Conservation (phyloP, 2,888 invertebrate species). For the Escarpia spicata region DNA sequence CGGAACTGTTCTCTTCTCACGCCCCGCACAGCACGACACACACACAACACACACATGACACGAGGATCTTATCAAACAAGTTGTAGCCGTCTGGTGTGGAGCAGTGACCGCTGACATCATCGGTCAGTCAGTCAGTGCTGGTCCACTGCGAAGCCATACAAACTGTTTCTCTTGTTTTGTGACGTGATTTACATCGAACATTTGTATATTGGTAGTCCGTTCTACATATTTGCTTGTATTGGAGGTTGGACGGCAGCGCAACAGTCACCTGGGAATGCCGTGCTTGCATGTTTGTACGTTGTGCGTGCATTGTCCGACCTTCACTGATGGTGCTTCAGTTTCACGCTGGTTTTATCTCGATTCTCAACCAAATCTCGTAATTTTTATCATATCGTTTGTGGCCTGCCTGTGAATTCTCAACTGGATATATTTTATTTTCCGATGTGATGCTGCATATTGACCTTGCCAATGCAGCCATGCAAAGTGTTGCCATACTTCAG, state of each 20-base stretch:
- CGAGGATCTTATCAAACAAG: not conserved
- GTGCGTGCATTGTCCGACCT: not conserved
- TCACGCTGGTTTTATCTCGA: not conserved
- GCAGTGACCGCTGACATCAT: not conserved
- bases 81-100: not conserved
- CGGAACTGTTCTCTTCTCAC: slow-evolving; percentile 16
- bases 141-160: not conserved
- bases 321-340: slow-evolving; percentile 16
- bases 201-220: slow-evolving; percentile 16
- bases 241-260: not conserved
- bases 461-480: not conserved
- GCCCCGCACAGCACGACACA: not conserved
- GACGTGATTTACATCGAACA: slow-evolving; percentile 11
- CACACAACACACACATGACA: not conserved
- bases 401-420: not conserved
- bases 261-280: not conserved
- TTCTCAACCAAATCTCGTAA: not conserved
- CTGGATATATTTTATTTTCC: not conserved
- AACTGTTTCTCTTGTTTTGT: slow-evolving; percentile 13
- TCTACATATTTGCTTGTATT: not conserved
- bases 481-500: not conserved
- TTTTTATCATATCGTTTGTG: not conserved
- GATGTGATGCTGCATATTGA: not conserved
- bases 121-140: not conserved
- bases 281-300: not conserved